Evolutionary conservation across 2,113 vertebrate species (phyloP).

Genomic region (Nyctereutes procyonoides): DNA sequence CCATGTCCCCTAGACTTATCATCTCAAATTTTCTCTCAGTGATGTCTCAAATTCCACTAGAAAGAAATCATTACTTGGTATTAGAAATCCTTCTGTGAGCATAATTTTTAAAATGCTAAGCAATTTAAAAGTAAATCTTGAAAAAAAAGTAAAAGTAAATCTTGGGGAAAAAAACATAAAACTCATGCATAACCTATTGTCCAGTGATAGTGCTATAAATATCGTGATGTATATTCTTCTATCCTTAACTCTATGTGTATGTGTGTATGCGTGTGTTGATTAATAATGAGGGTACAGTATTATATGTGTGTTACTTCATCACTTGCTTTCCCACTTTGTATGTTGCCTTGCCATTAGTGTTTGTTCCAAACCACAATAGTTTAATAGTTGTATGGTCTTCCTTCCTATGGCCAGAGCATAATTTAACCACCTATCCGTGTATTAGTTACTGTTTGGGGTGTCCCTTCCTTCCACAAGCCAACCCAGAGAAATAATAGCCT

Average conservation of each 20-base stretch:
- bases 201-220: background rate
- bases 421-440: background rate
- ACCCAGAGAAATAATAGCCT: background rate
- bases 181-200: background rate
- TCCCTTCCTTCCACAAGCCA: background rate
- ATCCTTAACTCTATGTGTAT: background rate
- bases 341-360: background rate
- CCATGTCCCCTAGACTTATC: background rate
- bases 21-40: background rate
- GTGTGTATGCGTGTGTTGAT: background rate
- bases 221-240: background rate
- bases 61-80: background rate
- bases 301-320: background rate
- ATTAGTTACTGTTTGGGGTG: background rate
- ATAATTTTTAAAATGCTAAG: background rate
- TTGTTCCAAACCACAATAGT: background rate
- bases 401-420: background rate
- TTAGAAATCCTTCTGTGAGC: background rate
- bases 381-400: background rate
- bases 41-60: background rate
- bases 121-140: background rate
- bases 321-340: background rate
- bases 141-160: conserved; percentile 37
- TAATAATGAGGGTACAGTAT: background rate
- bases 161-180: background rate